These are phyloP conservation scores for Hylaeus anthracinus DNA, from an alignment of 1,140 invertebrate genomes.

Conservation along the genomic window DNA sequence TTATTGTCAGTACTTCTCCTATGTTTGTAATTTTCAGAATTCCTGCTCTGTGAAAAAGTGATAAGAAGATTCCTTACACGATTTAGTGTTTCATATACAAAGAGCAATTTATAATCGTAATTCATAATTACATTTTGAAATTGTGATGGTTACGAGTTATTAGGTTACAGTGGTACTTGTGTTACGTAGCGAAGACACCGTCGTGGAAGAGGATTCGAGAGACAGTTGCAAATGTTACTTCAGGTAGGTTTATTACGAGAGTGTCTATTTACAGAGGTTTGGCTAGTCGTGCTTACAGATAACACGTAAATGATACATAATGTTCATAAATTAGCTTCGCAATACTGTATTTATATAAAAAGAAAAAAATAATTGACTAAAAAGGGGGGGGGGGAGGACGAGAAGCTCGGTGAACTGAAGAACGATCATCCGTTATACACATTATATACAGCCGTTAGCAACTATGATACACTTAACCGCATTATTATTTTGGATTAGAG, in stretches of 20 bases:
- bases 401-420: constrained; percentile 62
- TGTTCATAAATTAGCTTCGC: constrained; percentile 69
- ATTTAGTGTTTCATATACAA: background rate
- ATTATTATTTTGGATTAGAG: constrained; percentile 49
- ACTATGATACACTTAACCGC: constrained; percentile 52
- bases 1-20: constrained; percentile 10
- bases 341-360: constrained; percentile 71
- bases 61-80: background rate
- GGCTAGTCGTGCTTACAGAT: constrained; percentile 74
- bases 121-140: no score
- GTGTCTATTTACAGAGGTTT: constrained; percentile 77
- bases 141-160: no score
- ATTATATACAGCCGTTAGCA: constrained; percentile 75
- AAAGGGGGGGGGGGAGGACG: background rate
- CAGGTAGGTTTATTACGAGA: constrained; percentile 74
- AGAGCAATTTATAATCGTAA: no score
- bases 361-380: constrained; percentile 59
- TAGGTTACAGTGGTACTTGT: no score
- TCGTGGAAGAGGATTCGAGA: background rate
- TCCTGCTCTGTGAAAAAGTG: no score
- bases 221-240: constrained; percentile 30
- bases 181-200: no score
- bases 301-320: constrained; percentile 69
- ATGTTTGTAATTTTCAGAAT: background rate
- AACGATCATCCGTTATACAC: constrained; percentile 71